phyloP scores from a whole-genome alignment of 1,140 invertebrate genomes.

The Drepana arcuata region DNA sequence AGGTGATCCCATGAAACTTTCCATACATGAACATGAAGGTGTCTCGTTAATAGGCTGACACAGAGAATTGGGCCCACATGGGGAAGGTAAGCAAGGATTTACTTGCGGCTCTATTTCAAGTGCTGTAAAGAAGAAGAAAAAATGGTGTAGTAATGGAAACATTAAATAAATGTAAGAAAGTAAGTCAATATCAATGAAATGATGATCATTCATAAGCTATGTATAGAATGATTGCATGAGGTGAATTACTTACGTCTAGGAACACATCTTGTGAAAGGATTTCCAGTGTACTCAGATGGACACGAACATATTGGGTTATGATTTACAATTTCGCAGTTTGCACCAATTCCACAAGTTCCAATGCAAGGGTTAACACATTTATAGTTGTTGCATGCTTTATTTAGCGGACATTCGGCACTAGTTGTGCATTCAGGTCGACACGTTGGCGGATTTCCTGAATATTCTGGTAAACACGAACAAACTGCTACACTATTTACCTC shows the following conservation, averaged over 20 bases:
- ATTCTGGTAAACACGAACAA: conserved; percentile 79
- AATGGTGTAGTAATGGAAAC: too few species aligned
- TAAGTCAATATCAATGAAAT: too few species aligned
- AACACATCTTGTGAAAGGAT: conserved; percentile 79
- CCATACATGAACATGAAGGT: conserved; percentile 77
- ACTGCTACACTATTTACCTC: conserved; percentile 76
- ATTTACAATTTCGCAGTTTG: conserved; percentile 77
- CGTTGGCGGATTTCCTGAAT: conserved; percentile 77
- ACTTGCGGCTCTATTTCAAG: conserved; percentile 66
- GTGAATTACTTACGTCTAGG: conserved; percentile 69
- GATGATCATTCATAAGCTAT: too few species aligned
- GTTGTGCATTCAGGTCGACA: conserved; percentile 80
- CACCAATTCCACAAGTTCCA: conserved; percentile 78
- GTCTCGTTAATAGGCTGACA: conserved; percentile 75
- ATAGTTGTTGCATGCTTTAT: conserved; percentile 77
- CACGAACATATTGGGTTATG: conserved; percentile 78
- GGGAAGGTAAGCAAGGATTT: conserved; percentile 78
- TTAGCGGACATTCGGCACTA: conserved; percentile 76
- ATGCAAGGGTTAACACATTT: conserved; percentile 81
- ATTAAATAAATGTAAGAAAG: too few species aligned
- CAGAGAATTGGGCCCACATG: conserved; percentile 80
- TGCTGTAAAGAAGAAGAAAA: conserved; percentile 68
- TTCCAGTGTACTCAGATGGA: conserved; percentile 76
- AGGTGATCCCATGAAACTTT: conserved; percentile 75
- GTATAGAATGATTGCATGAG: too few species aligned